phyloP scores from a whole-genome alignment of 53 echinoderm and acorn worm species.

The Apostichopus leukothele region DNA sequence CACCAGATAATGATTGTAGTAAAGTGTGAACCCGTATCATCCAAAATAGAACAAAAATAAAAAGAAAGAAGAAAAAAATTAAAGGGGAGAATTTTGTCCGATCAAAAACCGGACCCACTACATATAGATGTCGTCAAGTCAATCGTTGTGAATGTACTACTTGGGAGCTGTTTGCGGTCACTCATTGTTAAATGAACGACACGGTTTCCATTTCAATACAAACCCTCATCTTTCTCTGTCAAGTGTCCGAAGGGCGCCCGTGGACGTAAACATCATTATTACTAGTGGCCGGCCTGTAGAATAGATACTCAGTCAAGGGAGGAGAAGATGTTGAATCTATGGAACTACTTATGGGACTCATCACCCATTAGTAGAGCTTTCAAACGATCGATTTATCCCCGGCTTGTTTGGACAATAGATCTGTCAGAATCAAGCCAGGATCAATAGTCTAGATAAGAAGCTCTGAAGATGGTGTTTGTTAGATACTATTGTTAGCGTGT shows the following conservation, averaged over 20 bases:
- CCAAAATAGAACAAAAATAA: too few relatives aligned
- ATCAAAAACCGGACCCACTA: too few relatives aligned
- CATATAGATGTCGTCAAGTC: too few relatives aligned
- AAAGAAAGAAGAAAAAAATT: too few relatives aligned
- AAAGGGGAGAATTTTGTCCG: too few relatives aligned
- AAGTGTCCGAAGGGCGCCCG: background rate
- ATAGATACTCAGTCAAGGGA: background rate
- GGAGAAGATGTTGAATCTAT: background rate
- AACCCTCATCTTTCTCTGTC: background rate
- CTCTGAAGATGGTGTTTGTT: slow-evolving; percentile 5
- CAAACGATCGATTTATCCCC: slow-evolving; percentile 1
- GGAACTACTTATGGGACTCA: background rate
- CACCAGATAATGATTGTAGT: too few relatives aligned
- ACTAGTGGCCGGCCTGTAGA: background rate
- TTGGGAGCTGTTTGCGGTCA: background rate
- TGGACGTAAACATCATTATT: slow-evolving; percentile 29
- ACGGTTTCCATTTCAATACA: background rate
- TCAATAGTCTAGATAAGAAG: background rate
- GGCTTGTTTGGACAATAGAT: slow-evolving; percentile 21
- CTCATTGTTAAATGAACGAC: background rate
- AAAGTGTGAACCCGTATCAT: too few relatives aligned
- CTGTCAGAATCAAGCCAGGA: background rate
- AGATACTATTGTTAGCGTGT: background rate
- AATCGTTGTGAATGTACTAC: background rate
- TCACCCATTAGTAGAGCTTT: slow-evolving; percentile 15